Base-by-base conservation (phyloP, 2,888 invertebrate species). In the Daptonema setosum region DNA sequence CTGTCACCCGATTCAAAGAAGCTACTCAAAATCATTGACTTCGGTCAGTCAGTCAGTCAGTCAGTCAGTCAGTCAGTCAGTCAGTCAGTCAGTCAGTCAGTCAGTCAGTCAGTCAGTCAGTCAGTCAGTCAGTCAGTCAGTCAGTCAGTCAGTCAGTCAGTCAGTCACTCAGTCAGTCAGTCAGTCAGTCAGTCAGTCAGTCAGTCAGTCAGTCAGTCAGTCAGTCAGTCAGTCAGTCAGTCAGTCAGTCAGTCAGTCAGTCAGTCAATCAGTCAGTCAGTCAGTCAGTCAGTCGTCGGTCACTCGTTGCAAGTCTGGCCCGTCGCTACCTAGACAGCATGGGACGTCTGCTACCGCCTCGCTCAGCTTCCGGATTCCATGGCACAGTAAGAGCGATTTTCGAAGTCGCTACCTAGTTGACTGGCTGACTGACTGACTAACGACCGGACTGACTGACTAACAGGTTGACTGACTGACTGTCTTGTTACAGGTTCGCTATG, bases 401-500 rank as follows among this genome's bases (percentile, higher is more conserved):
- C n/a, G n/a, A n/a, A n/a, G n/a, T n/a, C n/a, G n/a, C n/a, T n/a
- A n/a, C n/a, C n/a, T n/a, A n/a, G n/a, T n/a, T n/a, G n/a, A n/a
- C n/a, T n/a, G n/a, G n/a, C n/a, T n/a, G n/a, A n/a, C n/a, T n/a
- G n/a, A n/a, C n/a, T n/a, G n/a, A n/a, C n/a, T n/a, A n/a, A n/a
- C n/a, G n/a, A n/a, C n/a, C n/a, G n/a, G n/a, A n/a, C n/a, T n/a
- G n/a, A n/a, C n/a, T n/a, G n/a, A n/a, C n/a, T n/a, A n/a, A n/a
- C n/a, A n/a, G n/a, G n/a, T n/a, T n/a, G n/a, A n/a, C n/a, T n/a
- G n/a, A n/a, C n/a, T n/a, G n/a, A n/a, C n/a, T n/a, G n/a, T n/a
- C n/a, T n/a, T n/a, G n/a, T n/a, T n/a, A n/a, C n/a, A n/a, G n/a
- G 55, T 29, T 1, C 51, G 55, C 25, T 59, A 59, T 35, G 59